These are phyloP conservation scores for Phalacrocorax brasilianus DNA, from an alignment of 2,113 vertebrate species.

Conservation along the genomic window DNA sequence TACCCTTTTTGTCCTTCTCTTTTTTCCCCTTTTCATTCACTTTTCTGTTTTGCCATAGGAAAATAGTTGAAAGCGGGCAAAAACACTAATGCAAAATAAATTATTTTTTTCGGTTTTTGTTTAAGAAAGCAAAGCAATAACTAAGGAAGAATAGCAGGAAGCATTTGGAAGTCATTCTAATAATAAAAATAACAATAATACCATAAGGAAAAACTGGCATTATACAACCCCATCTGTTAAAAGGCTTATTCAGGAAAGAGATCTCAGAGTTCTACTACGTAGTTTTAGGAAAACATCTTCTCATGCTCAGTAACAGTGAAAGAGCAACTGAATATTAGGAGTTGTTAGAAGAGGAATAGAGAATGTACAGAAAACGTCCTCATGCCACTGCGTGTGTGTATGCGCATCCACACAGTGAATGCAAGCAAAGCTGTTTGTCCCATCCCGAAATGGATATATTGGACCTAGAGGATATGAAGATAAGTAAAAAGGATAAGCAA, in stretches of 20 bases:
- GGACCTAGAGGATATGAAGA: background rate
- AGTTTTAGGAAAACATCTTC: background rate
- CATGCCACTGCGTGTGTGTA: rapidly evolving
- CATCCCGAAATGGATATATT: background rate
- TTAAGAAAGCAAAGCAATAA: background rate
- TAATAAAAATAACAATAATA: background rate
- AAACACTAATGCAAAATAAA: background rate
- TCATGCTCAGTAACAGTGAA: background rate
- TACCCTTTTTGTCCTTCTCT: background rate
- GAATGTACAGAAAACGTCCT: background rate
- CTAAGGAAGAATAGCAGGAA: background rate
- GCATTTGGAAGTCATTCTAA: background rate
- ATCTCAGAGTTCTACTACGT: background rate
- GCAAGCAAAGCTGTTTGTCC: background rate
- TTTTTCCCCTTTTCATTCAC: rapidly evolving
- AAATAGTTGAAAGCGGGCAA: background rate
- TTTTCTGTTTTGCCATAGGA: background rate
- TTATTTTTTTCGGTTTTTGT: background rate
- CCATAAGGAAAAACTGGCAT: background rate
- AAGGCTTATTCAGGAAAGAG: background rate
- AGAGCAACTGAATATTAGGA: background rate
- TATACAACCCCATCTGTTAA: background rate
- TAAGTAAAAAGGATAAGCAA: background rate
- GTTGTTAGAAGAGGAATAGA: background rate
- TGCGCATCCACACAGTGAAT: background rate